Conservation (phyloP, 2,888 invertebrate species). For the Chaetogeoica ovagalla region DNA sequence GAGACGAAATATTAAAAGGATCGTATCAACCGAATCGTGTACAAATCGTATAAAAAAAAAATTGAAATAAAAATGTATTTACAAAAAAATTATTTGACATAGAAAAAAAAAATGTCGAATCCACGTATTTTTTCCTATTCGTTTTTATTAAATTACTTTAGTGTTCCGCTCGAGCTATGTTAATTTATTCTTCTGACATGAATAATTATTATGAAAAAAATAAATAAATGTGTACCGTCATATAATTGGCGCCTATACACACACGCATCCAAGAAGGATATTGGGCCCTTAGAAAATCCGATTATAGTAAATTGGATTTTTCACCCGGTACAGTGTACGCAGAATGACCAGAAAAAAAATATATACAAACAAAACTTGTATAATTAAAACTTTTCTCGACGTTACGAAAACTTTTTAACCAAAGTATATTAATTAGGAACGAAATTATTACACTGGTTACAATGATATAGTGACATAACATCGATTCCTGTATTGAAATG, state of each 20-base stretch:
- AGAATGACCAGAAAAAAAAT: not conserved
- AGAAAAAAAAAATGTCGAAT: not conserved
- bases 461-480: not conserved
- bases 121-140: not conserved
- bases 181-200: conserved; percentile 2
- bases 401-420: conserved; percentile 13
- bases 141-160: not conserved
- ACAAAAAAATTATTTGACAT: not conserved
- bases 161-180: not conserved
- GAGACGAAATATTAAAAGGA: too few relatives aligned
- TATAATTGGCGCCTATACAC: not conserved
- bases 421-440: conserved; percentile 16
- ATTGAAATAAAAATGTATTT: too few relatives aligned
- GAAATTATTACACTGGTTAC: conserved; percentile 3
- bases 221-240: not conserved
- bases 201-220: conserved; percentile 1
- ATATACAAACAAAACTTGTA: conserved; percentile 12
- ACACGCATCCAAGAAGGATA: not conserved
- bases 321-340: not conserved
- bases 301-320: conserved; percentile 29
- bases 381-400: conserved; percentile 24
- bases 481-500: not conserved
- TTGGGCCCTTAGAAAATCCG: conserved; percentile 8
- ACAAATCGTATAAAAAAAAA: too few relatives aligned
- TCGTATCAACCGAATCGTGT: too few relatives aligned